Conservation (phyloP, 2,888 invertebrate species). For the Proisotoma minuta region DNA sequence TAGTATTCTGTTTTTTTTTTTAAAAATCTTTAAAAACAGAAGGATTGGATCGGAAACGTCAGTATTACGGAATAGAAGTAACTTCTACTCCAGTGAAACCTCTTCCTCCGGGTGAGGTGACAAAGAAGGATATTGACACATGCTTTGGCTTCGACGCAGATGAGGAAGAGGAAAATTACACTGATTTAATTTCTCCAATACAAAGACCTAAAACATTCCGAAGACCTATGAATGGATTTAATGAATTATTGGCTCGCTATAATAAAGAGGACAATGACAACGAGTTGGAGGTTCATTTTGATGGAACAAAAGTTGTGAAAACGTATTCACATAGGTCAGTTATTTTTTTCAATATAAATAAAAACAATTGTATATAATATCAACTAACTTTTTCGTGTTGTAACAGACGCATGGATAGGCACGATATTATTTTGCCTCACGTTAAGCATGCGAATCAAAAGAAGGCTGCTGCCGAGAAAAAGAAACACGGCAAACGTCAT, state of each 20-base stretch:
- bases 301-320: constrained; percentile 18
- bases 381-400: no score
- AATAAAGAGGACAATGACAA: constrained; percentile 18
- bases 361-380: no score
- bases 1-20: no score
- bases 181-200: constrained; percentile 33
- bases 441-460: no score
- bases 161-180: constrained; percentile 15
- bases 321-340: constrained; percentile 23
- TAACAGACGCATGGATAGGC: no score
- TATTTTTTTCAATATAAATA: no score
- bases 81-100: constrained; percentile 38
- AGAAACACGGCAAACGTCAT: no score
- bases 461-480: no score
- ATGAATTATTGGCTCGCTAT: constrained; percentile 23
- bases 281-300: constrained; percentile 23
- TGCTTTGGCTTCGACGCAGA: constrained; percentile 39
- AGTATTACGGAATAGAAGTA: constrained; percentile 29
- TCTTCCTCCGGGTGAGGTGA: neutral
- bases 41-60: constrained; percentile 36
- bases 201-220: neutral
- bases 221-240: constrained; percentile 4
- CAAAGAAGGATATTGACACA: constrained; percentile 24
- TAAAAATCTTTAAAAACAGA: no score
- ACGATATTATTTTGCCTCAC: no score